phyloP scores from a whole-genome alignment of 2,113 vertebrate species.

The Bufo bufo region DNA sequence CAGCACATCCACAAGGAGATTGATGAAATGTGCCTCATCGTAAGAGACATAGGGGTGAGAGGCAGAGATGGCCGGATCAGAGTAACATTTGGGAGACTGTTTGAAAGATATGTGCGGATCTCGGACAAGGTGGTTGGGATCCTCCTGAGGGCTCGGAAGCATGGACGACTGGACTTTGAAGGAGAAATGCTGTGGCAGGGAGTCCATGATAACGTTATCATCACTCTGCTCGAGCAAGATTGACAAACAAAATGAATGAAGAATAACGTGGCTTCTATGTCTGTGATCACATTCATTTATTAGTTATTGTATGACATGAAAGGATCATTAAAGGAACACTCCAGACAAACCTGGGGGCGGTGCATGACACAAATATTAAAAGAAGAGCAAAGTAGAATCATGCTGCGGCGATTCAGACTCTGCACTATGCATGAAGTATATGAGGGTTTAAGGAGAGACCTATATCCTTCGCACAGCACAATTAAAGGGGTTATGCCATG shows the following conservation, averaged over 20 bases:
- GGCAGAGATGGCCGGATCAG: constrained; percentile 65
- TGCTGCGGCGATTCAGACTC: neutral
- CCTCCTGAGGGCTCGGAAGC: constrained; percentile 78
- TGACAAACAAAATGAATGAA: neutral
- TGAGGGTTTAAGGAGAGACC: too few species aligned
- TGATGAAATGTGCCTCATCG: constrained; percentile 81
- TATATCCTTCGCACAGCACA: too few species aligned
- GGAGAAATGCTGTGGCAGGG: constrained; percentile 84
- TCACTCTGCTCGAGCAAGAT: constrained; percentile 66
- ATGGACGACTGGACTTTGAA: constrained; percentile 78
- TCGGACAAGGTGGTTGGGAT: constrained; percentile 84
- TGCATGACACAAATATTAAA: neutral
- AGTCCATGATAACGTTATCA: constrained; percentile 73
- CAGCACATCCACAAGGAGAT: constrained; percentile 77
- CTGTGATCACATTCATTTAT: neutral
- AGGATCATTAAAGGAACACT: neutral
- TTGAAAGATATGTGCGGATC: constrained; percentile 80
- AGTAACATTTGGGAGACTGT: constrained; percentile 75
- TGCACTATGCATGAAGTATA: neutral
- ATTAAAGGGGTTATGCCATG: too few species aligned
- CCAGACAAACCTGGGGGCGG: neutral
- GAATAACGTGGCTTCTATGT: neutral
- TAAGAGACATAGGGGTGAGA: constrained; percentile 71
- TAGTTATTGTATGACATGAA: neutral
- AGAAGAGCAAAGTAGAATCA: neutral